phyloP scores from a whole-genome alignment of 2,797 vertebrate species.

The Vultur gryphus region DNA sequence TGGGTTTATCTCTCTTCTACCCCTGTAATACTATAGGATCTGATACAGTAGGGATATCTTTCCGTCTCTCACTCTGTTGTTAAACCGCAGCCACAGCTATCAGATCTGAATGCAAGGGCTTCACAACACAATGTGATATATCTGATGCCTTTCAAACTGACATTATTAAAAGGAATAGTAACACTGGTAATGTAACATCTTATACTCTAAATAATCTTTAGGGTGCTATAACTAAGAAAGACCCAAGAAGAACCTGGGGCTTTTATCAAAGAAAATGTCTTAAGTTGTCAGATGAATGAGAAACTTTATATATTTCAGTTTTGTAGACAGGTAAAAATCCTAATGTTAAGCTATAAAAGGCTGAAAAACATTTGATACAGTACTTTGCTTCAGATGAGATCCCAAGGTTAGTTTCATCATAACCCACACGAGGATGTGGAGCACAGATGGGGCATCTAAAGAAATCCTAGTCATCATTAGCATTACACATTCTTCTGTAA shows the following conservation, averaged over 20 bases:
- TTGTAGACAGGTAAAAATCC: not conserved
- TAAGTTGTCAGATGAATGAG: not conserved
- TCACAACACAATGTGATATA: not conserved
- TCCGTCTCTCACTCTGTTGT: rapidly evolving
- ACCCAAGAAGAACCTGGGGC: not conserved
- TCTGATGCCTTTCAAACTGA: not conserved
- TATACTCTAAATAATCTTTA: not conserved
- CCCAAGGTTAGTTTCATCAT: not conserved
- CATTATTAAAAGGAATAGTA: not conserved
- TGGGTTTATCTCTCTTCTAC: not conserved
- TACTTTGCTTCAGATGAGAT: not conserved
- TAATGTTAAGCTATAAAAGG: not conserved
- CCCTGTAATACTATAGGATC: not conserved
- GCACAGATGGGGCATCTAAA: not conserved
- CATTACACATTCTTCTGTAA: not conserved
- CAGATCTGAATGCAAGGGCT: not conserved
- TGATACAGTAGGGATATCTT: not conserved
- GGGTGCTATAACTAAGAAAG: not conserved
- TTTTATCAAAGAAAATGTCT: not conserved
- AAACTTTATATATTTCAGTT: not conserved
- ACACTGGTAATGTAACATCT: not conserved
- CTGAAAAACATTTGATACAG: not conserved
- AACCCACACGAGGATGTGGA: not conserved
- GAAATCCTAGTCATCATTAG: not conserved
- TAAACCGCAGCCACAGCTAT: not conserved